Evolutionary conservation across 2,888 invertebrate species (phyloP), one percentile per base, ranked within the genome.

Genomic region (Habroteleia sp.): DNA sequence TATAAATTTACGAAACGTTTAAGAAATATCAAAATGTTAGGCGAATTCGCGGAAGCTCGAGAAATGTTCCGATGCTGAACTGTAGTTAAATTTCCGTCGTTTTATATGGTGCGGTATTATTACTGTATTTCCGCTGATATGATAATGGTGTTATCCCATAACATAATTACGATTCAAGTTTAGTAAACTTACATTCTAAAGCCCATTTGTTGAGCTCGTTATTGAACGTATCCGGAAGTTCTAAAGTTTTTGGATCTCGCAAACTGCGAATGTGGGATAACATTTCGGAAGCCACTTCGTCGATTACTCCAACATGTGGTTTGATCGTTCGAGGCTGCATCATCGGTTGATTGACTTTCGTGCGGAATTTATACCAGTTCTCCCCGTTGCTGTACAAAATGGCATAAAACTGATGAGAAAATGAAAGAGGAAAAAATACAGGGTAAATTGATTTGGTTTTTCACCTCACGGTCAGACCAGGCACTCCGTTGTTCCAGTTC

Each of bases 341-440:
- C 88, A 97, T 91, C 78, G 94, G 92, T 87, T 95, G 95, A 81
- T 96, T 96, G 14, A 96, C 95, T 88, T 94, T 94, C 65, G 93
- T 93, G 77, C 97, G 91, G 85, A 97, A 94, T 78, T 91, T 91
- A 84, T 96, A 94, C 97, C 97, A 97, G 82, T 94, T 93, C 83
- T 94, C 92, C 0, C 96, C 97, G 87, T 96, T 96, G 76, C 96
- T 97, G 89, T 37, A 78, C 81, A 7, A 25, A 6, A 6, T 7
- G 7, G 7, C 7, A 7, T 7, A 7, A 25, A 5, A 20, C n/a
- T n/a, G 20, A 5, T 20, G 3, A 20, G 20, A 20, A 41, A 3
- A 31, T 1, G 13, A 8, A 48, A 14, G 10, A 54, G 10, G 27
- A 39, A 56, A 17, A 50, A 50, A 20, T 33, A 37, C 5, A 5